phyloP scores from a whole-genome alignment of 2,113 vertebrate genomes.

The Balaeniceps rex region DNA sequence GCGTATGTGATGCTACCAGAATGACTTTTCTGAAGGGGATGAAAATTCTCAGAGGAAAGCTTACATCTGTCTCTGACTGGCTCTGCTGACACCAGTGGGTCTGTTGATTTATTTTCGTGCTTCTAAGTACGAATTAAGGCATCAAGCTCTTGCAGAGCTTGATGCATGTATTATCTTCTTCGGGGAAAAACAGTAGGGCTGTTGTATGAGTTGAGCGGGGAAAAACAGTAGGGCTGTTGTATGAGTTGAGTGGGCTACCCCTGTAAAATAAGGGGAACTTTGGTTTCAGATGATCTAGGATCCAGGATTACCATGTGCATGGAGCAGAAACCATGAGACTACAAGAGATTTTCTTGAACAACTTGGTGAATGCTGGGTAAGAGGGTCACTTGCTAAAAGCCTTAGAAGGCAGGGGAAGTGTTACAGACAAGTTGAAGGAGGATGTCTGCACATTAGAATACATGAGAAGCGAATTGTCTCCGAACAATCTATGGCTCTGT shows the following conservation, averaged over 20 bases:
- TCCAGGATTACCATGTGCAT: not conserved
- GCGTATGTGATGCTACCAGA: not conserved
- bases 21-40: not conserved
- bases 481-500: not conserved
- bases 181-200: not conserved
- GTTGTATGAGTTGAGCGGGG: not conserved
- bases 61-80: too few relatives aligned
- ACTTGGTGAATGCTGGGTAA: not conserved
- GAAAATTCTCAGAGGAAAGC: not conserved
- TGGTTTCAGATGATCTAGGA: not conserved
- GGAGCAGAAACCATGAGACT: too few relatives aligned
- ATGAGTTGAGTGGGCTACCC: not conserved
- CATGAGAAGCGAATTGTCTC: not conserved
- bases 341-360: not conserved
- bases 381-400: not conserved
- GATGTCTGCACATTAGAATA: accelerated
- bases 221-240: not conserved
- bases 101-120: not conserved
- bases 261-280: too few relatives aligned
- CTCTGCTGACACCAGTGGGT: not conserved
- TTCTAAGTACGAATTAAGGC: not conserved
- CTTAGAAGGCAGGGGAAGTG: too few relatives aligned
- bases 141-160: not conserved
- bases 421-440: not conserved
- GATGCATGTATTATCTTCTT: not conserved